Evolutionary conservation across 2,113 vertebrate genomes (phyloP).

Genomic region (Lynx canadensis): DNA sequence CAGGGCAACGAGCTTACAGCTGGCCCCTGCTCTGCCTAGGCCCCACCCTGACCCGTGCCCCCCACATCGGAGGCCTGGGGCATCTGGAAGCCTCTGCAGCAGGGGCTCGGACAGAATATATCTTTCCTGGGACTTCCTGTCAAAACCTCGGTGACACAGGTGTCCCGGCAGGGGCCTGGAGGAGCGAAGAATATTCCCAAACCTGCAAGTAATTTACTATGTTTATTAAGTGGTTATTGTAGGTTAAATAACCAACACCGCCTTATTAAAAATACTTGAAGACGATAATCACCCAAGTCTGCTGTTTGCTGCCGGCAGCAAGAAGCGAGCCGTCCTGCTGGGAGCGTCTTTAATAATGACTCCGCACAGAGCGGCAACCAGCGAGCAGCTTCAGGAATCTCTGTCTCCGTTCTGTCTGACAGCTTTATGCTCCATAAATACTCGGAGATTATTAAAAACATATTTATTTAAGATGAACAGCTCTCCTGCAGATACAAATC

Average conservation of each 20-base stretch:
- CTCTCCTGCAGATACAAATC: constrained; percentile 86
- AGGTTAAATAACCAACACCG: constrained; percentile 82
- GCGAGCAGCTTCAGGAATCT: constrained; percentile 77
- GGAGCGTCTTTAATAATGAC: constrained; percentile 77
- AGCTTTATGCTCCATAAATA: constrained; percentile 87
- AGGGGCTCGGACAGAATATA: fast-evolving
- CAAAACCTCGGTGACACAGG: neutral
- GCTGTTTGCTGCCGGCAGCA: constrained; percentile 47
- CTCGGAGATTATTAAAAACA: constrained; percentile 87
- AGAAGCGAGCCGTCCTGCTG: constrained; percentile 67
- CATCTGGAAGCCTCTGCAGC: too few species aligned
- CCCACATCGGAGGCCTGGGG: neutral
- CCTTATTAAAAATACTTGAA: constrained; percentile 77
- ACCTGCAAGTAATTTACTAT: constrained; percentile 64
- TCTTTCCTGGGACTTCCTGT: neutral
- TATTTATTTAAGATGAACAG: constrained; percentile 88
- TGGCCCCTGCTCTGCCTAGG: too few species aligned
- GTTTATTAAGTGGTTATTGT: constrained; percentile 78
- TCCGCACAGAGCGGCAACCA: constrained; percentile 62
- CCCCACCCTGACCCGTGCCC: neutral
- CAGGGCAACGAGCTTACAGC: too few species aligned
- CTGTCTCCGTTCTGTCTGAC: constrained; percentile 75
- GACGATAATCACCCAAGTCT: constrained; percentile 63
- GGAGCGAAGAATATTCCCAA: neutral
- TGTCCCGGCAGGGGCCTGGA: neutral